These are phyloP conservation scores for Aplidium turbinatum DNA, from an alignment of 23 tunicate genomes.

Conservation along the genomic window DNA sequence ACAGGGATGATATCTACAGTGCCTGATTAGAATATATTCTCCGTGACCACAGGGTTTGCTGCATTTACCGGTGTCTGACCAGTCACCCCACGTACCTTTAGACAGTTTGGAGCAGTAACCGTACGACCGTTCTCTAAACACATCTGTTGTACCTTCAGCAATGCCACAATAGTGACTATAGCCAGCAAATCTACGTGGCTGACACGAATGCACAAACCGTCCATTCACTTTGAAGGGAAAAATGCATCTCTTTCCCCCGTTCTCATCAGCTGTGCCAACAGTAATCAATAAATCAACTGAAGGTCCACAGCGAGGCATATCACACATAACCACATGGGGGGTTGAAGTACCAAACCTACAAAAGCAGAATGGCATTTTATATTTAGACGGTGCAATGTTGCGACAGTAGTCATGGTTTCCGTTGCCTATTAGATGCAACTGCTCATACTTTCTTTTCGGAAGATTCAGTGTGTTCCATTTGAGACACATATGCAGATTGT, in stretches of 20 bases:
- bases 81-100: conserved; percentile 17
- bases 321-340: conserved; percentile 36
- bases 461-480: conserved; percentile 1
- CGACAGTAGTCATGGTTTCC: conserved; percentile 43
- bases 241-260: conserved; percentile 19
- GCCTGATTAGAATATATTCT: not conserved
- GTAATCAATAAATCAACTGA: not conserved
- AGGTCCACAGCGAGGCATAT: conserved; percentile 30
- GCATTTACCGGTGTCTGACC: not conserved
- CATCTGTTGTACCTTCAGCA: not conserved
- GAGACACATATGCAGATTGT: not conserved
- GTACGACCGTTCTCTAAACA: not conserved
- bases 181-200: not conserved
- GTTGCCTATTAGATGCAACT: not conserved
- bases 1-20: conserved; percentile 20
- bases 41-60: conserved; percentile 14
- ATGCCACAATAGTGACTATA: not conserved
- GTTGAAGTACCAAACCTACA: not conserved
- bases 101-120: conserved; percentile 6
- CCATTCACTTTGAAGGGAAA: conserved; percentile 40
- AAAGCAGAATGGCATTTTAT: conserved; percentile 44
- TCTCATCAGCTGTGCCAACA: not conserved
- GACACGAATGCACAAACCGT: not conserved
- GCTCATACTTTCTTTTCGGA: not conserved
- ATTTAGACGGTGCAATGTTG: conserved; percentile 25